A percentile compares a stretch with the other conserved stretches of the same genome.
phyloP scores from a whole-genome alignment of 2,113 vertebrate genomes.

The Corydoras maculifer region DNA sequence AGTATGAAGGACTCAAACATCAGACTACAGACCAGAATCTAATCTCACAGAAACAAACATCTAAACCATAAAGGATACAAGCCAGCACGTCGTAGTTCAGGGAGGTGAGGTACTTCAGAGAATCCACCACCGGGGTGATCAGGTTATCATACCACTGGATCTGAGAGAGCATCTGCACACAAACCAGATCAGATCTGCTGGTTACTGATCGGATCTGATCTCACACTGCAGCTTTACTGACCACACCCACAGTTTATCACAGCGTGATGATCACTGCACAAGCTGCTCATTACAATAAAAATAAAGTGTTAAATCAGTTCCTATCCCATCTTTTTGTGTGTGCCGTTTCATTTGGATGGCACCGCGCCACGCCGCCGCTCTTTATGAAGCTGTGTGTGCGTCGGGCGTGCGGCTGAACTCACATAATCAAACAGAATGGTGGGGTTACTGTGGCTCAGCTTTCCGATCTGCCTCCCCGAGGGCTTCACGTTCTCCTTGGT shows the following conservation, averaged over 20 bases:
- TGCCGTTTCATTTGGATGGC: no score
- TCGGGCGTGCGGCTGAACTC: slow-evolving; percentile 56
- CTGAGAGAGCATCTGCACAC: slow-evolving; percentile 87
- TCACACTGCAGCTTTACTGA: no score
- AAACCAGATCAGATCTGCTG: not conserved
- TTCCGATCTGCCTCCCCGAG: slow-evolving; percentile 97
- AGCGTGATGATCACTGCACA: no score
- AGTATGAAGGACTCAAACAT: slow-evolving; percentile 62
- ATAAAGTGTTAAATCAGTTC: no score
- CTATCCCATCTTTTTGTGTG: no score
- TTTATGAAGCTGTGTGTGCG: slow-evolving; percentile 22
- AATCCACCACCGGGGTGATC: slow-evolving; percentile 95
- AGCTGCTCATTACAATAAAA: no score
- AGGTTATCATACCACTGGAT: slow-evolving; percentile 98
- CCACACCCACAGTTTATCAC: no score
- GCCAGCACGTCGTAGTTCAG: slow-evolving; percentile 96
- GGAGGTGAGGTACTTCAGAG: slow-evolving; percentile 97
- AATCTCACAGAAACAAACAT: not conserved
- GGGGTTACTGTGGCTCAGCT: slow-evolving; percentile 98
- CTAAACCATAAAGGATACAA: slow-evolving; percentile 82
- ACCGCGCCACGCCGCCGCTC: not conserved
- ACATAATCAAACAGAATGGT: slow-evolving; percentile 99
- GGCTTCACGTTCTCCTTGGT: slow-evolving; percentile 99
- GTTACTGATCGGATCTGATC: not conserved
- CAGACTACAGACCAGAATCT: no score